Conservation (phyloP, 37 sponge, comb jelly and placozoan genomes). For the Theonella swinhoei region DNA sequence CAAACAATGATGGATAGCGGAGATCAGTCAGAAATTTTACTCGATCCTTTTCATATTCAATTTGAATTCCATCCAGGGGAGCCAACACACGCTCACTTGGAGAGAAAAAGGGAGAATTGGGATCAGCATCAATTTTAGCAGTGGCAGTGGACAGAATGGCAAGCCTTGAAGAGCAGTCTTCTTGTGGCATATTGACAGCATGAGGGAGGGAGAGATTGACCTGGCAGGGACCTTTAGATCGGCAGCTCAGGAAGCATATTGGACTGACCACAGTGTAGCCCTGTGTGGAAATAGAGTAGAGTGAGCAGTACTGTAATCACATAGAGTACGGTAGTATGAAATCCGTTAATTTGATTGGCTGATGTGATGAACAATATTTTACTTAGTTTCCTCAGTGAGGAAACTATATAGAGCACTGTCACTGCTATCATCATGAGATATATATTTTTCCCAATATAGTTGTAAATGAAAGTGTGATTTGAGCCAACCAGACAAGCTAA, state of each 20-base stretch:
- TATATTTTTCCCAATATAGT: too few relatives aligned
- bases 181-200: not conserved
- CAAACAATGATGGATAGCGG: constrained; percentile 42
- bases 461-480: too few relatives aligned
- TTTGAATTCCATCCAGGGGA: not conserved
- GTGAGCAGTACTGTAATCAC: too few relatives aligned
- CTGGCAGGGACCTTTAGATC: not conserved
- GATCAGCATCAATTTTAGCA: not conserved
- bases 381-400: too few relatives aligned
- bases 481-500: too few relatives aligned
- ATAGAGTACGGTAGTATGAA: too few relatives aligned
- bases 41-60: not conserved
- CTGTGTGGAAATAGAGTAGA: too few relatives aligned
- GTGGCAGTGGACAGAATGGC: constrained; percentile 13
- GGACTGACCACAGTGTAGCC: constrained; percentile 53
- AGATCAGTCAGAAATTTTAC: constrained; percentile 23
- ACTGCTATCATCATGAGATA: too few relatives aligned
- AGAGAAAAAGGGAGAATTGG: constrained; percentile 3
- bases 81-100: not conserved
- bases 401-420: too few relatives aligned
- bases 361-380: too few relatives aligned
- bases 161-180: not conserved
- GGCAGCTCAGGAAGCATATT: constrained; percentile 53
- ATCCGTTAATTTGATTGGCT: too few relatives aligned
- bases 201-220: constrained; percentile 43